Base-by-base conservation (phyloP, 2,888 invertebrate species). In the Mythimna ferrago region DNA sequence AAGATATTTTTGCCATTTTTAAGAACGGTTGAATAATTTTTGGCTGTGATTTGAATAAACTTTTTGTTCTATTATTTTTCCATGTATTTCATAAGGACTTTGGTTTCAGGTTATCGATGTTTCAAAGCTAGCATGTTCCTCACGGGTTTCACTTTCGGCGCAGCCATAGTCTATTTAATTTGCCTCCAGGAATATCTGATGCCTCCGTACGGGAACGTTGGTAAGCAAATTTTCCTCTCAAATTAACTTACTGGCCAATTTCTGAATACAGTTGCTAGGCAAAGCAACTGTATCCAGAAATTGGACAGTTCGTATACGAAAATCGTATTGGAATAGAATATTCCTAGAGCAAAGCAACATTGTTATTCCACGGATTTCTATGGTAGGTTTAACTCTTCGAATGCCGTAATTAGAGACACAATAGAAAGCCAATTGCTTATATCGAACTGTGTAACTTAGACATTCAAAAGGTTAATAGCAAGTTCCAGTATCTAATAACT, bases 111-210 rank as follows among this genome's bases (percentile, higher is more conserved):
- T 71, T 99, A 99, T 94, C 97, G 98, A 80, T 98, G 98, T 93
- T 98, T 98, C 94, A 98, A 98, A 93, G 98, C 98, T 19, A 97
- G 98, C 77, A 98, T 98, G 97, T 99, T 99, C 93, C 96, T 98
- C 66, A 98, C 98, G 64, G 99, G 99, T 51, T 98, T 98, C 92
- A 97, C 98, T 77, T 98, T 98, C 91, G 98, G 98, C 21, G 97
- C 98, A 66, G 97, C 98, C 79, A 97, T 98, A 80, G 98, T 98
- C 58, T 98, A 98, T 93, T 93, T 98, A 86, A 97, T 98, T 88
- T 98, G 98, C 91, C 96, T 98, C 66, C 98, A 98, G 93, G 98
- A 98, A 89, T 97, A 98, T 87, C 95, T 98, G 78, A 97, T 98
- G 93, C 98, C 98, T 19, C 96, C 97, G 66, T 97, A 98, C 89